A percentile compares a stretch with the other conserved stretches of the same genome.
Evolutionary conservation across 2,797 vertebrate genomes (phyloP).

Genomic region (Rhyacichthys aspro): DNA sequence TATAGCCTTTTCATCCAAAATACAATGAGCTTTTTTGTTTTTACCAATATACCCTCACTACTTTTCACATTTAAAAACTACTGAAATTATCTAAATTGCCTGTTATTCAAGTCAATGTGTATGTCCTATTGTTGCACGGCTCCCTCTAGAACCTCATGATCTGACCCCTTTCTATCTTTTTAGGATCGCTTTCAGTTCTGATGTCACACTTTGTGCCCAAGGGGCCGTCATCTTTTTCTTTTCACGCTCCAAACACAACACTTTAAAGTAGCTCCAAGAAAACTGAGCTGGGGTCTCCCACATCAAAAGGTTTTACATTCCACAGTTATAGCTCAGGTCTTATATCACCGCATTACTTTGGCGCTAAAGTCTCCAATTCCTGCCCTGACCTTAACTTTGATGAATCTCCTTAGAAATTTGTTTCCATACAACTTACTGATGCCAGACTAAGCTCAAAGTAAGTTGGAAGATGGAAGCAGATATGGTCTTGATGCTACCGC

Average conservation of each 20-base stretch:
- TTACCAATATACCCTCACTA: background rate
- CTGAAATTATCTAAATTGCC: background rate
- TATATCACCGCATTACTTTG: too few relatives aligned
- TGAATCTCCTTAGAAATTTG: background rate
- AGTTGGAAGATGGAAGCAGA: conserved; percentile 21
- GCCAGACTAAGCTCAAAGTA: conserved; percentile 2
- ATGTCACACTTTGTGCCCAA: conserved; percentile 44
- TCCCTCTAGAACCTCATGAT: conserved; percentile 14
- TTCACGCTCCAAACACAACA: conserved; percentile 27
- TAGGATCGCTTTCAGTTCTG: conserved; percentile 31
- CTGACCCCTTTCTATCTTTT: conserved; percentile 33
- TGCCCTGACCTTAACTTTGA: conserved; percentile 6
- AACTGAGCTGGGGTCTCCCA: conserved; percentile 43
- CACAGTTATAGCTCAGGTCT: conserved; percentile 10
- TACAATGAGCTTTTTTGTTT: too few relatives aligned
- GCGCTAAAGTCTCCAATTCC: too few relatives aligned
- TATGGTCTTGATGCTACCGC: conserved; percentile 1
- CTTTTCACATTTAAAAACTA: background rate
- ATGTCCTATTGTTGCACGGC: background rate
- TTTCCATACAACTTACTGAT: conserved; percentile 5
- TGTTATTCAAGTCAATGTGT: conserved; percentile 1
- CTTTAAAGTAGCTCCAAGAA: conserved; percentile 30
- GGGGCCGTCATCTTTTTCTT: conserved; percentile 21
- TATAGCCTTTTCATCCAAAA: too few relatives aligned
- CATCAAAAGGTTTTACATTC: conserved; percentile 50